Evolutionary conservation across 35 echinoderm and acorn worm genomes (phyloP), one percentile per base, ranked within the genome.

Genomic region (Eucidaris tribuloides): DNA sequence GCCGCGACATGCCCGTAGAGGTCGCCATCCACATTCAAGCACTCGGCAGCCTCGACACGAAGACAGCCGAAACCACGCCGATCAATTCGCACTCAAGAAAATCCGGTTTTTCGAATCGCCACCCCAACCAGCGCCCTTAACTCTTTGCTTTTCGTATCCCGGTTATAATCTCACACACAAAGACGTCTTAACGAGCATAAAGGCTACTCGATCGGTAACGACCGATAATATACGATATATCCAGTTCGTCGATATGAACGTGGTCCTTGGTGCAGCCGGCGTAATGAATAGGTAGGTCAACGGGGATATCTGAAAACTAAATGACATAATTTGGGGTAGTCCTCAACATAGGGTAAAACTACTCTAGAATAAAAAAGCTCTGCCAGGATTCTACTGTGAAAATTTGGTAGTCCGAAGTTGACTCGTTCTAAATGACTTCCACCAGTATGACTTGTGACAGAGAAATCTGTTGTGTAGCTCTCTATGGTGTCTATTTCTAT

Each of bases 221-320:
- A 45, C 61, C 2, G 80, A 90, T 5, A 77, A 93, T 37, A 80
- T 99, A 15, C 46, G 74, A 56, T 86, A 63, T 38, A 93, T 99
- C 28, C 86, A 99, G 62, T 99, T 99, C 62, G 89, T 99, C 63
- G 96, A 99, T 63, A 99, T 99, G 96, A 99, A 99, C 71, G 87
- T 89, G 4, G 81, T 99, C 11, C 40, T 99, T 11, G 91, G 91
- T 3, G 89, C 96, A 27, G 96, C 96, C 5, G 96, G 91, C n/a
- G 82, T 93, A 23, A 79, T 81, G 18, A 90, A 92, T 54, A 93
- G 93, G 93, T 91, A 71, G 40, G 93, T 13, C 13, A n/a, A n/a
- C n/a, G n/a, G n/a, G n/a, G n/a, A n/a, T n/a, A n/a, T n/a, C n/a
- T n/a, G n/a, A n/a, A n/a, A n/a, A n/a, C n/a, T n/a, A n/a, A n/a